Base-by-base conservation (phyloP, 2,888 invertebrate species). In the Hirtodrosophila confusa region DNA sequence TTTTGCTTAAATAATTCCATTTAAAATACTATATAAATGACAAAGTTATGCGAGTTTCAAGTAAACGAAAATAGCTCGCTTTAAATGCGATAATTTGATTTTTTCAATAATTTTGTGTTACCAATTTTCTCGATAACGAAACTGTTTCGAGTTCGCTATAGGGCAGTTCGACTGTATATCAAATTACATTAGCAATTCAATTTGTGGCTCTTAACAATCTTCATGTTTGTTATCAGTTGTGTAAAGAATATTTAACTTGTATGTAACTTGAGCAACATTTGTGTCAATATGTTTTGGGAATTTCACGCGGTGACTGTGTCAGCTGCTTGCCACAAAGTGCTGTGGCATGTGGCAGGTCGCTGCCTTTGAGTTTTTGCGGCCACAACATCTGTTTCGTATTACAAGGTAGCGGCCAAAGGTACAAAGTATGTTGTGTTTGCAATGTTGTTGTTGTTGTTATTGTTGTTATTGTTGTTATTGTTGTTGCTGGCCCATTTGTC, bases 351-450 rank as follows among this genome's bases (percentile, higher is more conserved):
- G 36, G 11, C 36, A 36, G n/a, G 57, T 45, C 11, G 39, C 53
- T 53, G 41, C 17, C 11, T 47, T 60, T 36, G 31, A 29, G 53
- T 11, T 36, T 8, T 17, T 27, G 36, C 37, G 41, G 35, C 45
- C 31, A 63, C 62, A 47, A 69, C 75, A 78, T 75, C 67, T 82
- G 83, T 82, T 84, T 85, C 78, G 61, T 80, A 77, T 78, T 84
- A 84, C 88, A 84, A 83, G 77, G 67, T 72, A 72, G 74, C 43
- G 56, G 62, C 51, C 54, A 69, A 73, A 72, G 70, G 69, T 70
- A 69, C 53, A 58, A 58, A 71, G 61, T 31, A 7, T 31, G 31
- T 47, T 31, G 31, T 47, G 54, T 58, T 71, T 50, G 55, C 23
- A 56, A 31, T 39, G 33, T 45, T 61, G 50, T 41, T 69, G 54